Evolutionary conservation across 1,140 invertebrate genomes (phyloP).

Genomic region (Neuroterus valhalla): DNA sequence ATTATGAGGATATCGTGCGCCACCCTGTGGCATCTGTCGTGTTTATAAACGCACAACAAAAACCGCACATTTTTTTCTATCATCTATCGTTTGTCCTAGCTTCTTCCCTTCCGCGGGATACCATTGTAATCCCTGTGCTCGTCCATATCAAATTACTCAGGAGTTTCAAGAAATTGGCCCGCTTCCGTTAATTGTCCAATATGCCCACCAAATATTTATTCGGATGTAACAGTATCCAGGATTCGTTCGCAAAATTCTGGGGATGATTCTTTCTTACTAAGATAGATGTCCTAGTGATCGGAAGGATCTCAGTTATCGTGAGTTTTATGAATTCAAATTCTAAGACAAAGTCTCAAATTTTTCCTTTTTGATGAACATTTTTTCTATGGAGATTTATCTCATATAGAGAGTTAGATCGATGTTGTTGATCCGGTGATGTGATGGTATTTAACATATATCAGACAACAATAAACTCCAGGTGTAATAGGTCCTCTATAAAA

Average conservation of each 20-base stretch:
- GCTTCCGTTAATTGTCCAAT: slow-evolving; percentile 13
- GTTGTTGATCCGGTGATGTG: too few species aligned
- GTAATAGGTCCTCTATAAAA: too few species aligned
- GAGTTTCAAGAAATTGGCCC: neutral
- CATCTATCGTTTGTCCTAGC: neutral
- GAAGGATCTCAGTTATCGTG: too few species aligned
- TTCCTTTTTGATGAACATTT: too few species aligned
- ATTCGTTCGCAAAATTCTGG: neutral
- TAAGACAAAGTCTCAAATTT: too few species aligned
- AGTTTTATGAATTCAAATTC: too few species aligned
- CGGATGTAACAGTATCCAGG: neutral
- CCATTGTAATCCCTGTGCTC: neutral
- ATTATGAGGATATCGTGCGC: slow-evolving; percentile 49
- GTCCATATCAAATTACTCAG: slow-evolving; percentile 17
- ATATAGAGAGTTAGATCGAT: too few species aligned
- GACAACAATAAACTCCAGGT: too few species aligned
- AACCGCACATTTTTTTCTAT: slow-evolving; percentile 39
- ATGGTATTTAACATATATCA: too few species aligned
- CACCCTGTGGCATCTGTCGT: slow-evolving; percentile 50
- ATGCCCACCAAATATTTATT: neutral
- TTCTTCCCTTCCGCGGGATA: neutral
- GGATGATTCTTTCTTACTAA: too few species aligned
- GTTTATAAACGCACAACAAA: slow-evolving; percentile 44
- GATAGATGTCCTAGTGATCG: too few species aligned
- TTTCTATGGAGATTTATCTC: too few species aligned